These are phyloP conservation scores for Chaetura pelagica DNA, from an alignment of 2,113 vertebrate species.

Conservation along the genomic window DNA sequence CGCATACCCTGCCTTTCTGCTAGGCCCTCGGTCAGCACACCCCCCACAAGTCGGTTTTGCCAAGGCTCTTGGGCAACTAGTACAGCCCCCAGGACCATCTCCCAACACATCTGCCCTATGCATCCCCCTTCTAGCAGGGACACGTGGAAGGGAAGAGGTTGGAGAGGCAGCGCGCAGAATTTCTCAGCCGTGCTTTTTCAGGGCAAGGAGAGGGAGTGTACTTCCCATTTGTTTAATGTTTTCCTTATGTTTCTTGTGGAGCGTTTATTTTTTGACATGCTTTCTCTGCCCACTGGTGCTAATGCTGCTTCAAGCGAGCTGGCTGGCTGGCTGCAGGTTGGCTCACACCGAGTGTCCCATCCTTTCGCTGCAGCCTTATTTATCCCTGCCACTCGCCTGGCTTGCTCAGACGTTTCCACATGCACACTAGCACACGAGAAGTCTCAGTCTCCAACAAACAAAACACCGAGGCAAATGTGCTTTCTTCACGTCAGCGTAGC, in stretches of 20 bases:
- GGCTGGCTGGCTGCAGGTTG: slow-evolving; percentile 30
- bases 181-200: slow-evolving; percentile 56
- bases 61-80: neutral
- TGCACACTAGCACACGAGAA: neutral
- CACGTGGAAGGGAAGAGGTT: neutral
- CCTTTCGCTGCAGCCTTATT: slow-evolving; percentile 8
- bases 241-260: slow-evolving; percentile 74
- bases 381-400: slow-evolving; percentile 45
- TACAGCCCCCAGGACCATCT: fast-evolving
- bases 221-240: slow-evolving; percentile 72
- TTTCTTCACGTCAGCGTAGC: slow-evolving; percentile 20
- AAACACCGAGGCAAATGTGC: neutral
- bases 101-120: neutral
- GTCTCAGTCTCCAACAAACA: neutral
- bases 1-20: neutral
- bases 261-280: slow-evolving; percentile 64
- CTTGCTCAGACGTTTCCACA: neutral
- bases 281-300: slow-evolving; percentile 66
- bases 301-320: slow-evolving; percentile 38
- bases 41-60: fast-evolving
- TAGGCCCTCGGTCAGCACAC: fast-evolving
- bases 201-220: slow-evolving; percentile 43
- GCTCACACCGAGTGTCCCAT: neutral
- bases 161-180: slow-evolving; percentile 19
- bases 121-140: neutral